These are phyloP conservation scores for Coracopsis vasa DNA, from an alignment of 2,113 vertebrate genomes.

Conservation along the genomic window DNA sequence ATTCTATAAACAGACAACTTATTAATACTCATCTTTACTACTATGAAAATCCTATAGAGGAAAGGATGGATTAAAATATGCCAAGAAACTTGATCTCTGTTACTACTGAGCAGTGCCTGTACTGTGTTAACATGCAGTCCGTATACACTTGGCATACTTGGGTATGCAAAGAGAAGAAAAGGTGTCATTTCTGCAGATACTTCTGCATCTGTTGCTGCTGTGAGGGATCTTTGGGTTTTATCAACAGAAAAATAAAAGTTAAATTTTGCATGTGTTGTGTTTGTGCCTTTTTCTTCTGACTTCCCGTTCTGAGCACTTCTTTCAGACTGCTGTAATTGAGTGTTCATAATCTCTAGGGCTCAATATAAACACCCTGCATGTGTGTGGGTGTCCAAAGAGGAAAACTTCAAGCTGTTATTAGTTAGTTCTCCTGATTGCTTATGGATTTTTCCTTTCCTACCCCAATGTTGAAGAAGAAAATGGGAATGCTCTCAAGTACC, in stretches of 20 bases:
- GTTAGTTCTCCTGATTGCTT: background rate
- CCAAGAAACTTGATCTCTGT: slow-evolving; percentile 44
- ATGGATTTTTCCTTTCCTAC: background rate
- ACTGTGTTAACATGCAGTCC: slow-evolving; percentile 23
- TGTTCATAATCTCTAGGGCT: background rate
- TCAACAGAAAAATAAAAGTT: slow-evolving; percentile 53
- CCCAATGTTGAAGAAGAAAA: background rate
- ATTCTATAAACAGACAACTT: background rate
- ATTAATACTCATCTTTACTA: background rate
- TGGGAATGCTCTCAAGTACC: background rate
- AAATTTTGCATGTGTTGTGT: background rate
- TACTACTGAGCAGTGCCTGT: slow-evolving; percentile 63
- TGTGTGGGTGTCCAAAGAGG: background rate
- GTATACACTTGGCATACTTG: background rate
- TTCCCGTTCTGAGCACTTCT: background rate
- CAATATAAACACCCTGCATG: background rate
- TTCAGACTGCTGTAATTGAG: background rate
- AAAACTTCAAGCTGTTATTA: background rate
- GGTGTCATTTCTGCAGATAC: background rate
- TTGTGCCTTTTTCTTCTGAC: background rate
- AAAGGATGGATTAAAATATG: slow-evolving; percentile 8
- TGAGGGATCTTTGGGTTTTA: slow-evolving; percentile 34
- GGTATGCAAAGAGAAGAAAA: background rate
- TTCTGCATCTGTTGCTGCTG: slow-evolving; percentile 42
- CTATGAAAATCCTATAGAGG: slow-evolving; percentile 28